These are phyloP conservation scores for Rapana venosa DNA, from an alignment of 2,888 invertebrate species.

Conservation along the genomic window DNA sequence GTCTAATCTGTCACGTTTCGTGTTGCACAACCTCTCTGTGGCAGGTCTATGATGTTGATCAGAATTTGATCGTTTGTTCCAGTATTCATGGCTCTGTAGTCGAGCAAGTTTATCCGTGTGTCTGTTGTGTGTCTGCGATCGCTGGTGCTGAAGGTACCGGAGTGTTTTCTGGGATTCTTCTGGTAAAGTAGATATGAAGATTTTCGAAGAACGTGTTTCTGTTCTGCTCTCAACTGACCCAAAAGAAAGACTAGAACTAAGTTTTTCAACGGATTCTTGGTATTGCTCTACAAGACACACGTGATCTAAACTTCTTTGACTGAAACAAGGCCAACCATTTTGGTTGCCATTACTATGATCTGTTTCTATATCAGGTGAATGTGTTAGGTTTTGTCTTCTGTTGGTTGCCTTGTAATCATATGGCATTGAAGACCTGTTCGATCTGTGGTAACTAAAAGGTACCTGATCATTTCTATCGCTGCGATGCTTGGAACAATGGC, in stretches of 20 bases:
- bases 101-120: neutral
- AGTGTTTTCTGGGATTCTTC: neutral
- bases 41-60: no score
- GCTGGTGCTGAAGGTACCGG: neutral
- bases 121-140: neutral
- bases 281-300: neutral
- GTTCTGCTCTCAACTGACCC: neutral
- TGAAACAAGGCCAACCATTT: neutral
- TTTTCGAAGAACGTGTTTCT: constrained; percentile 2
- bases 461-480: neutral
- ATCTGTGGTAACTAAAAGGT: neutral
- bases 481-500: no score
- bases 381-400: neutral
- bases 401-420: constrained; percentile 22
- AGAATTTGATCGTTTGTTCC: no score
- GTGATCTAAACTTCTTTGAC: neutral
- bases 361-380: neutral
- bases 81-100: no score
- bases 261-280: constrained; percentile 4
- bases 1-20: no score
- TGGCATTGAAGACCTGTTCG: neutral
- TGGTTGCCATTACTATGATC: neutral
- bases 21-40: no score
- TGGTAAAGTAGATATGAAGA: neutral
- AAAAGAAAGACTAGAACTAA: constrained; percentile 6